Conservation (phyloP, 1,140 invertebrate species). For the Neodiprion virginianus region DNA sequence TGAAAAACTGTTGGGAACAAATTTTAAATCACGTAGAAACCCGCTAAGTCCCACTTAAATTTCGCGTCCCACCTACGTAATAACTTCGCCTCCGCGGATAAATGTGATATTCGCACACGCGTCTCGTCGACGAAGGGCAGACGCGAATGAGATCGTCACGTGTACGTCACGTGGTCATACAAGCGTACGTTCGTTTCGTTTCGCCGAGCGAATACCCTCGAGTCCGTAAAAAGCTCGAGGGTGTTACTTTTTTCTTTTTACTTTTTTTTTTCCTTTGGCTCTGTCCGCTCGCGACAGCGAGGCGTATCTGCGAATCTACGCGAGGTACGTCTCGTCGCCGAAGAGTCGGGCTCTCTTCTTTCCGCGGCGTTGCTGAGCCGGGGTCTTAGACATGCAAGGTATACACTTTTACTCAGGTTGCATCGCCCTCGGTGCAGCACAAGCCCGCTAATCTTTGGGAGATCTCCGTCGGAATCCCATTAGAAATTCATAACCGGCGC, state of each 20-base stretch:
- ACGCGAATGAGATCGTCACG: neutral
- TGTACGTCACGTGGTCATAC: neutral
- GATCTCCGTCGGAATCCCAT: constrained; percentile 62
- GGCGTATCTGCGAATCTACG: too few species aligned
- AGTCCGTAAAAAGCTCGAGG: neutral
- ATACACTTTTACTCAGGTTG: constrained; percentile 42
- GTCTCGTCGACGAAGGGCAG: neutral
- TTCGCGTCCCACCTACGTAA: too few species aligned
- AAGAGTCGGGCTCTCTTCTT: neutral
- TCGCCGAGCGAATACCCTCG: neutral
- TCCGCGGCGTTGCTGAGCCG: constrained; percentile 13
- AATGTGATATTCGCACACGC: neutral
- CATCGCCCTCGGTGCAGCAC: constrained; percentile 24
- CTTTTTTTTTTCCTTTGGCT: too few species aligned
- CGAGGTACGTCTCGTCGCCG: too few species aligned
- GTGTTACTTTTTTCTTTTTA: neutral
- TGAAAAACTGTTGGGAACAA: too few species aligned
- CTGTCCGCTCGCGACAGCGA: too few species aligned
- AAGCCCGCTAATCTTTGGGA: constrained; percentile 59
- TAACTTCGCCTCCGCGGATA: too few species aligned
- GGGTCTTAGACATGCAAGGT: constrained; percentile 47
- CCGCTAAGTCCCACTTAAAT: too few species aligned
- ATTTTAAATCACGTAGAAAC: too few species aligned
- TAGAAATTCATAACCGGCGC: constrained; percentile 63
- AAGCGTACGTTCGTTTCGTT: neutral